Conservation (phyloP, 2,797 vertebrate species). For the Varecia variegata region DNA sequence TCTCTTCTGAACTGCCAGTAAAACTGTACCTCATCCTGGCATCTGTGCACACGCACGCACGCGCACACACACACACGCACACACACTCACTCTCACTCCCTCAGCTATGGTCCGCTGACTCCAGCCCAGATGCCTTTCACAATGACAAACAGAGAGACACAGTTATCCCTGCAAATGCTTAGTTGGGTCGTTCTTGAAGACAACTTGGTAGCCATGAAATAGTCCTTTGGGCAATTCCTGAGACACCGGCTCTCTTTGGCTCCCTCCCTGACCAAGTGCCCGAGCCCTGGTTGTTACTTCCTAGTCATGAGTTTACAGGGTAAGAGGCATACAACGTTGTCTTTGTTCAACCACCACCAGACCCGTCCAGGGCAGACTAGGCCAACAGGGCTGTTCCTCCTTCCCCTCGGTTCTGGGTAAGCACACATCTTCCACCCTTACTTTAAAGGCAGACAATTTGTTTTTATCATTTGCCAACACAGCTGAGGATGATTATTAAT, state of each 20-base stretch:
- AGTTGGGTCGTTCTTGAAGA: not conserved
- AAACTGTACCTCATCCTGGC: not conserved
- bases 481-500: conserved; percentile 96
- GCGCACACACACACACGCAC: not conserved
- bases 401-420: conserved; percentile 69
- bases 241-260: not conserved
- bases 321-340: not conserved
- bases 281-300: not conserved
- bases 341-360: conserved; percentile 52
- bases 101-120: not conserved
- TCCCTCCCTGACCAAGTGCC: not conserved
- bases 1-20: not conserved
- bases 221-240: not conserved
- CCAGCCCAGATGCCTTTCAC: not conserved
- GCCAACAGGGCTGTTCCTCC: conserved; percentile 71
- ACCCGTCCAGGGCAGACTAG: conserved; percentile 56
- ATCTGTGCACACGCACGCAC: not conserved
- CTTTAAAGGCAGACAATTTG: conserved; percentile 85
- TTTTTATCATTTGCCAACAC: conserved; percentile 89
- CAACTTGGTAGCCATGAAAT: not conserved
- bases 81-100: not conserved
- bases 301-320: not conserved
- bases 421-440: conserved; percentile 81
- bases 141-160: not conserved
- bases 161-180: not conserved